Conservation (phyloP, 2,113 vertebrate species). For the Delphinus delphis region DNA sequence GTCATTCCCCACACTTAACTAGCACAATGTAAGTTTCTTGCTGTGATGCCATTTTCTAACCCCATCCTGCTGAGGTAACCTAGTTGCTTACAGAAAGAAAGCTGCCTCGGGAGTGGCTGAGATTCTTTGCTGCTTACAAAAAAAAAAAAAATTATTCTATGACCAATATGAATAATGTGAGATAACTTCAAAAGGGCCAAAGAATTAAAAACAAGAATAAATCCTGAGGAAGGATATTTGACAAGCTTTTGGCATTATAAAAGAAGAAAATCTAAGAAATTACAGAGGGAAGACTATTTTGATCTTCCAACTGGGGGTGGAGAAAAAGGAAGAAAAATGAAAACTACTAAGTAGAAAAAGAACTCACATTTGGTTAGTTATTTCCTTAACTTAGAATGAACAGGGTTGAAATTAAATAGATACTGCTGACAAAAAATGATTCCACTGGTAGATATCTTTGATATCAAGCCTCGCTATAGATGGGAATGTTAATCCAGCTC, state of each 20-base stretch:
- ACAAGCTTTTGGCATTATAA: background rate
- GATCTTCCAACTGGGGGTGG: background rate
- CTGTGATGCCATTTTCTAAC: background rate
- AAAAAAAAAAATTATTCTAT: background rate
- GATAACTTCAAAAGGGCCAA: constrained; percentile 3
- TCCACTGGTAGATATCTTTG: background rate
- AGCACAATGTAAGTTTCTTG: background rate
- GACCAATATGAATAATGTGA: background rate
- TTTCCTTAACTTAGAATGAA: background rate
- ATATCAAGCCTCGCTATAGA: background rate
- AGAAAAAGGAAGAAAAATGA: constrained; percentile 14
- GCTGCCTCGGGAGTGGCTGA: background rate
- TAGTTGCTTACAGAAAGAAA: background rate
- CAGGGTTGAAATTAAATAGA: background rate
- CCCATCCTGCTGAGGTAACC: background rate
- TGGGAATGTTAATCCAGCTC: background rate
- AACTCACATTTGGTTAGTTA: background rate
- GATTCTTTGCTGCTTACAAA: background rate
- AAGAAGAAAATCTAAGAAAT: constrained; percentile 17
- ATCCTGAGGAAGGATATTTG: background rate
- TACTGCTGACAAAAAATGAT: background rate
- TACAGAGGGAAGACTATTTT: background rate
- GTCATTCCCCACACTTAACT: background rate
- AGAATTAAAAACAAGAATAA: constrained; percentile 26
- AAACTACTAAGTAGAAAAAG: background rate